Evolutionary conservation across 2,888 invertebrate genomes (phyloP).

Genomic region (Diaperis boleti): DNA sequence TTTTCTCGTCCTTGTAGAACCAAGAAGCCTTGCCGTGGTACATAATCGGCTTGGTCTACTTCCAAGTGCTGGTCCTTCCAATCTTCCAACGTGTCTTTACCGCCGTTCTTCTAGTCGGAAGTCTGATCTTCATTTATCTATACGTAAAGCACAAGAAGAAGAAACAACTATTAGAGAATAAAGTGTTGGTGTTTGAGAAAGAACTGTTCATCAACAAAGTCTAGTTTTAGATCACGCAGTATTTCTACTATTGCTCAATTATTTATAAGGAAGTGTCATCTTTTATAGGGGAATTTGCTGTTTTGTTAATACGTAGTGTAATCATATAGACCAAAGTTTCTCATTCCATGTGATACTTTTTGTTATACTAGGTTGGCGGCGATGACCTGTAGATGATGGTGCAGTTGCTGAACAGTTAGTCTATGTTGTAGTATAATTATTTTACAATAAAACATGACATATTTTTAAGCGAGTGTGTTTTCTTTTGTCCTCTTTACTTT

Average conservation of each 20-base stretch:
- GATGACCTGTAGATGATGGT: not conserved
- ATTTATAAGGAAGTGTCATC: slow-evolving; percentile 34
- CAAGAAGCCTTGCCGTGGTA: slow-evolving; percentile 71
- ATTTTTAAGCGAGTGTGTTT: not conserved
- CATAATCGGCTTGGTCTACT: slow-evolving; percentile 67
- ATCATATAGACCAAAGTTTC: slow-evolving; percentile 33
- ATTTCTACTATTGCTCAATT: slow-evolving; percentile 38
- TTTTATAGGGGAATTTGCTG: slow-evolving; percentile 18
- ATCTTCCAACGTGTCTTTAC: slow-evolving; percentile 50
- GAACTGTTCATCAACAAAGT: slow-evolving; percentile 27
- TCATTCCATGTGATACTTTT: slow-evolving; percentile 31
- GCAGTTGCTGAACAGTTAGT: slow-evolving; percentile 1
- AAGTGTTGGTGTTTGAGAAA: slow-evolving; percentile 29
- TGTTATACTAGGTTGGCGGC: slow-evolving; percentile 14
- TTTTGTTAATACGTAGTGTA: not conserved
- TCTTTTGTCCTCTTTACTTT: no score
- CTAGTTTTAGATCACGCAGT: slow-evolving; percentile 27
- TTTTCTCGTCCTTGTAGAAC: slow-evolving; percentile 72
- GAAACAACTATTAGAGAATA: slow-evolving; percentile 22
- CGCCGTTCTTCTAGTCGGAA: slow-evolving; percentile 18
- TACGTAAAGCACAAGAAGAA: slow-evolving; percentile 19
- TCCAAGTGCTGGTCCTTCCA: slow-evolving; percentile 69
- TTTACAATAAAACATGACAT: slow-evolving; percentile 1
- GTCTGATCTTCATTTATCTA: slow-evolving; percentile 16
- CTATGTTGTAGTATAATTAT: slow-evolving; percentile 3